These are phyloP conservation scores for Erithacus rubecula DNA, from an alignment of 2,797 vertebrate species.

Conservation along the genomic window DNA sequence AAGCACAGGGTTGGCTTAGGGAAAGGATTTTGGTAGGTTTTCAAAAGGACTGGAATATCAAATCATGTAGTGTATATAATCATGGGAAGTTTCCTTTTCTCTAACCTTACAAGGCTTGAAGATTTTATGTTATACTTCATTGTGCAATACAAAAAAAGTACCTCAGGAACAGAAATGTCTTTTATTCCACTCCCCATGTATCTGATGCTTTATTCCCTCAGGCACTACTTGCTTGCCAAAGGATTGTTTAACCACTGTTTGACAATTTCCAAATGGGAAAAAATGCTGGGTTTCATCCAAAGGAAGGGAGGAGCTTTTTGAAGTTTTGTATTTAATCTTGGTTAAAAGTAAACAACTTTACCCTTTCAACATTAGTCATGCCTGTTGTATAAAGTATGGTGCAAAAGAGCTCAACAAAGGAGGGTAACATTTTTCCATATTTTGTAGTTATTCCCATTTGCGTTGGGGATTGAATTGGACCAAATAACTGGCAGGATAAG, in stretches of 20 bases:
- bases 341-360: conserved; percentile 65
- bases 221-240: conserved; percentile 61
- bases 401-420: background rate
- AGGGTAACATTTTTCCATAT: background rate
- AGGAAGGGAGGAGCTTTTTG: conserved; percentile 67
- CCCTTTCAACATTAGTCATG: conserved; percentile 65
- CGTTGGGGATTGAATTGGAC: background rate
- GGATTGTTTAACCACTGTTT: conserved; percentile 64
- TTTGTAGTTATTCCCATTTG: conserved; percentile 4
- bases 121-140: conserved; percentile 25
- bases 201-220: conserved; percentile 49
- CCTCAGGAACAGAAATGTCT: conserved; percentile 39
- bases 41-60: background rate
- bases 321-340: conserved; percentile 68
- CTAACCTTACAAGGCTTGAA: conserved; percentile 35
- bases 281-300: conserved; percentile 62
- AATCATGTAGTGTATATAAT: background rate
- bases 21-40: background rate
- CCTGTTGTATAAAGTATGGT: conserved; percentile 8
- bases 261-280: conserved; percentile 62
- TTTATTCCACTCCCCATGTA: conserved; percentile 51
- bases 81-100: conserved; percentile 6
- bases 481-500: background rate
- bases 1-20: background rate
- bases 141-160: conserved; percentile 44